Base-by-base conservation (phyloP, 2,113 vertebrate genomes). In the Bagarius yarrelli region DNA sequence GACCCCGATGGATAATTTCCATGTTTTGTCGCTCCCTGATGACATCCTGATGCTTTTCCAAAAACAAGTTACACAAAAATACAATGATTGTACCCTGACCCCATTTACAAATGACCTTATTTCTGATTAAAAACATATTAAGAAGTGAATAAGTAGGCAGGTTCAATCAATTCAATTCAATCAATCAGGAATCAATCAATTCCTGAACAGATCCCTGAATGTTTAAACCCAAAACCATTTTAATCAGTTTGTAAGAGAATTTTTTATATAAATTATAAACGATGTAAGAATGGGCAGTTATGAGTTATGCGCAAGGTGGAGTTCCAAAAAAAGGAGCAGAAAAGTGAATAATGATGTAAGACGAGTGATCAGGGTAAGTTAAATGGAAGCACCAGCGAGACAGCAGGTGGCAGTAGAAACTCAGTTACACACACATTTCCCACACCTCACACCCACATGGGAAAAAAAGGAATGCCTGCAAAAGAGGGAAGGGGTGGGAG, bases 341-440 rank as follows among this genome's bases (percentile, higher is more conserved):
- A 32, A 72, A 13, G 50, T 55, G 16, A 30, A 50, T 44, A 52
- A n/a, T 27, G 67, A 72, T 53, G 18, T 18, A 23, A 55, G 25
- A 18, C 23, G 25, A 19, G 1, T 78, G 75, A 25, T 70, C 56
- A 77, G 36, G 67, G 77, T 69, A 89, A 82, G 80, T 84, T 78
- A 57, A 83, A 25, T 69, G 36, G 82, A 36, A 86, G 86, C 77
- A 70, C 78, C 67, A 81, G 84, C 56, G 81, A 27, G 3, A 76
- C 83, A 73, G 83, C 63, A 69, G 73, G 30, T 47, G 79, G 79
- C 78, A 87, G 79, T 76, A 80, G 87, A 85, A 80, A 86, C 80
- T 81, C 71, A 76, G 70, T 84, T 69, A 85, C 57, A 71, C 60
- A 63, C 78, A 82, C 55, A 80, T 83, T 76, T 83, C 21, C 11